These are phyloP conservation scores for Limosa lapponica DNA, from an alignment of 2,797 vertebrate genomes.

Conservation along the genomic window DNA sequence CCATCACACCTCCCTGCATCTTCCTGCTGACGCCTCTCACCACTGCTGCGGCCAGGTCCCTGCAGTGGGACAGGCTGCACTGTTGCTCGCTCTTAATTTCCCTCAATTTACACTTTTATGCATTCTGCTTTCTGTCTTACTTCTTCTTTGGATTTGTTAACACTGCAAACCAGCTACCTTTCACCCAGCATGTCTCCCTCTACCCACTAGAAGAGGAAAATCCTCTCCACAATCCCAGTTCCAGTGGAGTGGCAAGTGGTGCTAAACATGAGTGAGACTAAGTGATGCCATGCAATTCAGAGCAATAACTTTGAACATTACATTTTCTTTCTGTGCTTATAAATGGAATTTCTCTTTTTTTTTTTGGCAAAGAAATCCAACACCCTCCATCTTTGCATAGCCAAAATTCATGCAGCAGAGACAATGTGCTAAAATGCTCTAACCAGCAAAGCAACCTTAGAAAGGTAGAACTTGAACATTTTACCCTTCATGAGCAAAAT, in stretches of 20 bases:
- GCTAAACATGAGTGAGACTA: neutral
- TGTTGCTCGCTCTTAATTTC: neutral
- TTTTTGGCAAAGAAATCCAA: neutral
- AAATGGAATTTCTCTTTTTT: neutral
- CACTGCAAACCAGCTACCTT: neutral
- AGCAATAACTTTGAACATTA: neutral
- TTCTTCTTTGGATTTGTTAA: neutral
- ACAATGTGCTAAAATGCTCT: neutral
- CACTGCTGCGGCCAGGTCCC: neutral
- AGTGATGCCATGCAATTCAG: neutral
- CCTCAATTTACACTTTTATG: neutral
- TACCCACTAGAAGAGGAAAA: neutral
- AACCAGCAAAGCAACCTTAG: neutral
- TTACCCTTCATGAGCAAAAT: neutral
- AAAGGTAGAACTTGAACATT: neutral
- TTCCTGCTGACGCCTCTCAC: neutral
- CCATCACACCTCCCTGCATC: neutral
- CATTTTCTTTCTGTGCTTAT: neutral
- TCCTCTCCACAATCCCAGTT: neutral
- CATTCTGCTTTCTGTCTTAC: neutral
- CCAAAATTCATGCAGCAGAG: neutral
- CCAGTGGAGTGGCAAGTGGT: neutral
- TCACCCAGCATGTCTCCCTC: neutral
- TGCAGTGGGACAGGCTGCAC: neutral
- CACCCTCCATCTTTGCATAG: neutral